Conservation (phyloP, 2,113 vertebrate species). For the Oxyruncus cristatus region DNA sequence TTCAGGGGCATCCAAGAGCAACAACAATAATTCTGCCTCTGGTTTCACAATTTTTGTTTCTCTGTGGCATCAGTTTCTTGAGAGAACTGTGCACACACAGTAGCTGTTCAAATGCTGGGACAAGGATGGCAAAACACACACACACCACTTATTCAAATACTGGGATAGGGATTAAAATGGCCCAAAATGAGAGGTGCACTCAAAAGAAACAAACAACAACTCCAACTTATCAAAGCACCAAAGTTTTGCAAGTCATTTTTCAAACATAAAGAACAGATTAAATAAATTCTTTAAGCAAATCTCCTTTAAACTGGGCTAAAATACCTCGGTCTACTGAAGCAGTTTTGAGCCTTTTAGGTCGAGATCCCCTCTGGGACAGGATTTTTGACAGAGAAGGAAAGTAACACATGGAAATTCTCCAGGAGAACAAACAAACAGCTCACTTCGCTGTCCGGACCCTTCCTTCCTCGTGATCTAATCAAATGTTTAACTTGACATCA, state of each 20-base stretch:
- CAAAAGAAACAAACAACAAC: neutral
- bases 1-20: fast-evolving
- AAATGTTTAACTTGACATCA: neutral
- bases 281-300: neutral
- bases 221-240: fast-evolving
- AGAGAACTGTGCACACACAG: fast-evolving
- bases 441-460: neutral
- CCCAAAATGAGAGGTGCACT: neutral
- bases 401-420: neutral
- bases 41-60: neutral
- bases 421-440: neutral
- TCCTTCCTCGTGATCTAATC: neutral
- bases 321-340: neutral
- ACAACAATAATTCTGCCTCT: neutral
- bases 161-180: neutral
- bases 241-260: neutral
- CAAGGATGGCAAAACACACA: fast-evolving
- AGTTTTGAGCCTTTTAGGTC: neutral
- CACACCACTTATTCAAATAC: neutral
- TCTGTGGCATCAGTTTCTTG: neutral
- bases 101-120: neutral
- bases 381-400: neutral
- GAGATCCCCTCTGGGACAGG: neutral
- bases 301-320: neutral
- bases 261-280: neutral